Evolutionary conservation across 1,140 invertebrate genomes (phyloP), one percentile per base, ranked within the genome.

Genomic region (Drosophila fuyamai): DNA sequence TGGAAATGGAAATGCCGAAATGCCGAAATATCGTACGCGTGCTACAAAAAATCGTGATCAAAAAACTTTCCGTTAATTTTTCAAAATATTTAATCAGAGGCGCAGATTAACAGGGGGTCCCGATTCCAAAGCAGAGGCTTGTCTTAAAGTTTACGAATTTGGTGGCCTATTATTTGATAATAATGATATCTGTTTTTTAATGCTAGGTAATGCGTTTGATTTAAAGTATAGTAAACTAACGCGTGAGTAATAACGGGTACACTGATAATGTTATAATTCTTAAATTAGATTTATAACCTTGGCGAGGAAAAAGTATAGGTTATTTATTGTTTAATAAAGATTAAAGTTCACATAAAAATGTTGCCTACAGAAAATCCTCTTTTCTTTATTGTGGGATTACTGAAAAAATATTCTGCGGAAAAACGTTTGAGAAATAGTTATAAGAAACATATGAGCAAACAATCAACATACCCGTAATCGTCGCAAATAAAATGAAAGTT

Each of bases 1-100:
- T 68, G 60, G 60, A 65, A 68, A 68, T 65, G 46, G 29, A 51
- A 53, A 63, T 23, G 50, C 43, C 44, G 29, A 51, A 53, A 63
- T 23, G 50, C 43, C 44, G 40, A 59, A 77, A 35, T 38, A 54
- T 16, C 40, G 27, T 18, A 57, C 47, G 62, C 57, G 44, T 79
- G 60, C 27, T 41, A 13, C 48, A 41, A 29, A 53, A 41, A 72
- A 76, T 82, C 59, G 55, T 82, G 61, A 76, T 76, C 62, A 47
- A 77, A 81, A 85, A 85, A 86, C 65, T 79, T 86, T 81, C 65
- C 75, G 63, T 63, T 63, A 68, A 79, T 79, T 83, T 43, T 44
- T 32, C 12, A 47, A 50, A 43, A 44, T 56, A 47, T 40, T 56
- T 9, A 10, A 8, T n/a, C 41, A 55, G 63, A 35, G 48, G 62